Base-by-base conservation (phyloP, 2,888 invertebrate species). In the Leptarthrus brevirostris region DNA sequence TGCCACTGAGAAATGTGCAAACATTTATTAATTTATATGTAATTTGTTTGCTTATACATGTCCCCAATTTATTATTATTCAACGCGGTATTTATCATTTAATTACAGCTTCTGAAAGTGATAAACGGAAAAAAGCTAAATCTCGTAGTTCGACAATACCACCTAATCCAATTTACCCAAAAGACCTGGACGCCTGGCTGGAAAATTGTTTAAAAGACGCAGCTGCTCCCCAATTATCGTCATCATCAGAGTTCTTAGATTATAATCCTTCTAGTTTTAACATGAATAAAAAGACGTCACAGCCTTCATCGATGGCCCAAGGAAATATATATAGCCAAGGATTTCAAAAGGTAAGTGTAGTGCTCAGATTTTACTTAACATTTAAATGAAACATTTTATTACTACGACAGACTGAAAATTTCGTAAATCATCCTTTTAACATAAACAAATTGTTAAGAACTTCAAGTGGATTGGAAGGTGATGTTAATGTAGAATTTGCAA, bases 401-500 rank as follows among this genome's bases (percentile, higher is more conserved):
- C 72, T 24, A 36, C 16, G 16, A 12, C 1, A 69, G 52, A 69
- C 69, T 52, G 80, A 82, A 79, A 80, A 81, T 40, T 72, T 77
- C 22, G 76, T 80, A 47, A 82, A 79, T 71, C 82, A 82, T 79
- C 83, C 83, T 34, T 82, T 80, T 77, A 79, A 82, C 34, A 81
- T 81, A 79, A 79, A 82, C 76, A 58, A 78, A 73, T 18, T 74
- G 56, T 73, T 56, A 74, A 75, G 73, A 75, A 74, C 72, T 53
- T 58, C 72, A n/a, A 54, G 71, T 72, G 64, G 64, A n/a, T 76
- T 78, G 3, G 34, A 77, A 56, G 76, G 76, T 74, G 77, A 78
- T 30, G 79, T 80, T 5, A 76, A 80, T n/a, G 82, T 83, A 77
- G 89, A 89, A 78, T 89, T 87, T 79, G 88, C 92, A 56, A 93